Evolutionary conservation across 2,113 vertebrate genomes (phyloP).

Genomic region (Oophaga pumilio): DNA sequence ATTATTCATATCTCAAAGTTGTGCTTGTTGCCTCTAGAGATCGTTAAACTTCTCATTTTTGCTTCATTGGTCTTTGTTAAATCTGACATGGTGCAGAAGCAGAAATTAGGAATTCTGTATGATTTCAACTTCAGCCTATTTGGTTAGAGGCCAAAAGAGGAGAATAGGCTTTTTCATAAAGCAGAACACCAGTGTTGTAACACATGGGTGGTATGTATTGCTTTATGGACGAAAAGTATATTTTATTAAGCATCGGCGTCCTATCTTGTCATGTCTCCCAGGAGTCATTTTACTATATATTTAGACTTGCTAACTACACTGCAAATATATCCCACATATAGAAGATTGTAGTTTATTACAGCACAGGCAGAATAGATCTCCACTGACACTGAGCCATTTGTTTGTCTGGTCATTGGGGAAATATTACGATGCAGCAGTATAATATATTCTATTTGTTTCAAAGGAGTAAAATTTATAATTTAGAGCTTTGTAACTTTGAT

Average conservation of each 20-base stretch:
- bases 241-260: neutral
- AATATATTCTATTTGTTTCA: neutral
- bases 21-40: neutral
- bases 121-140: constrained; percentile 31
- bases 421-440: neutral
- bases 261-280: neutral
- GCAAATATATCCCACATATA: neutral
- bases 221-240: neutral
- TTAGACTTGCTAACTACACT: neutral
- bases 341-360: neutral
- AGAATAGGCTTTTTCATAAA: constrained; percentile 26
- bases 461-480: no score
- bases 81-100: constrained; percentile 40
- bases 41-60: constrained; percentile 38
- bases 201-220: constrained; percentile 24
- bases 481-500: no score
- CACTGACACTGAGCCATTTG: neutral
- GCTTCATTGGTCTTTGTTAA: constrained; percentile 39
- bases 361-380: neutral
- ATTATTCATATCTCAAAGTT: neutral
- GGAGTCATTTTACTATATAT: neutral
- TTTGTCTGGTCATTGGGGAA: neutral
- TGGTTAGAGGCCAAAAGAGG: constrained; percentile 35
- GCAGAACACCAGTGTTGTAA: constrained; percentile 28
- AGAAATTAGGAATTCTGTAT: constrained; percentile 1